Conservation (phyloP, 2,797 vertebrate species). For the Molossus alvarezi region DNA sequence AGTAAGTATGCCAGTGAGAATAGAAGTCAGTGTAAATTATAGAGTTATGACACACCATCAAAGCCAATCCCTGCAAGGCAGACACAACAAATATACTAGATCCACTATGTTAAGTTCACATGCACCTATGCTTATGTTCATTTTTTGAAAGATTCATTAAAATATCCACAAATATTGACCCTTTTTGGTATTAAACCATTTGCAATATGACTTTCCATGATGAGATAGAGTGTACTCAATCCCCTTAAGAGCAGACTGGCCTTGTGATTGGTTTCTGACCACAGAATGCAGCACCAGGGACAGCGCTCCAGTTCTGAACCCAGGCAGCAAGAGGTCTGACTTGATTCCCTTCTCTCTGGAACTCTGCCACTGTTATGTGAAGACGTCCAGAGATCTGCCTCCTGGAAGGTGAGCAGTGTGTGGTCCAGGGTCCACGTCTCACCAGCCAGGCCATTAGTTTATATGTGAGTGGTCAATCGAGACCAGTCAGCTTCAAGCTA, state of each 20-base stretch:
- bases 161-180: neutral
- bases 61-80: neutral
- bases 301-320: neutral
- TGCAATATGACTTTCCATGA: neutral
- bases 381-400: neutral
- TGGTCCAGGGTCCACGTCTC: neutral
- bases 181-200: neutral
- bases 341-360: neutral
- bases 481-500: neutral
- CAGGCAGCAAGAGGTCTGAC: neutral
- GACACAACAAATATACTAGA: neutral
- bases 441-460: neutral
- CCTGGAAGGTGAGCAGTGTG: neutral
- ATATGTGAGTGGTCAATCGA: neutral
- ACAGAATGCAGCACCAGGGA: neutral
- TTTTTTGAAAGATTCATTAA: neutral
- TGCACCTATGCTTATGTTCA: neutral
- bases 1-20: neutral
- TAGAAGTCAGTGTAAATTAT: conserved; percentile 50
- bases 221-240: neutral
- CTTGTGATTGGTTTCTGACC: neutral
- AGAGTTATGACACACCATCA: neutral
- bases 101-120: neutral
- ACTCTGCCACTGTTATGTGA: neutral
- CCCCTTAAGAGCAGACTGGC: neutral